These are phyloP conservation scores for Lymantria dispar DNA, from an alignment of 2,888 invertebrate genomes.

Conservation along the genomic window DNA sequence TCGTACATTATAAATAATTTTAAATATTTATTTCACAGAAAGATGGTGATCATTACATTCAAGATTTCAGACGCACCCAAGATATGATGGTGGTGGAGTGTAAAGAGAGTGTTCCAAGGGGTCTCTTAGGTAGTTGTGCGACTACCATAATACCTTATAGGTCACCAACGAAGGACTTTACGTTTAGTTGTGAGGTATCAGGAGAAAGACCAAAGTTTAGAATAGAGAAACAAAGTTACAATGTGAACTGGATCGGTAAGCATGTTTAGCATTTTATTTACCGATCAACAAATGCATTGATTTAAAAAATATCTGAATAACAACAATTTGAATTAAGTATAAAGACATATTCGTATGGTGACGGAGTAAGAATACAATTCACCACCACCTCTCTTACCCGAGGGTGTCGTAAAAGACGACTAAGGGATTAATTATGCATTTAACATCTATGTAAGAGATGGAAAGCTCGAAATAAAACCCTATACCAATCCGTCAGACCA, in stretches of 20 bases:
- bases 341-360: no score
- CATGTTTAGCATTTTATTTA: not conserved
- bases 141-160: conserved; percentile 45
- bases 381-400: no score
- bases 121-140: conserved; percentile 46
- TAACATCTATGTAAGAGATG: no score
- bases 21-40: conserved; percentile 2
- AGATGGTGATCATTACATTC: conserved; percentile 34
- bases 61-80: conserved; percentile 36
- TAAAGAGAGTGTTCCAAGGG: conserved; percentile 22
- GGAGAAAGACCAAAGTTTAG: conserved; percentile 64
- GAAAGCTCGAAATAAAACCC: no score
- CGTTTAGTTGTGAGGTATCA: conserved; percentile 60
- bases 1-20: no score
- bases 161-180: conserved; percentile 40
- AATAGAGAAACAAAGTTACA: conserved; percentile 41
- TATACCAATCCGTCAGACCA: no score
- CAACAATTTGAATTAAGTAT: no score
- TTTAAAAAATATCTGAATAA: no score
- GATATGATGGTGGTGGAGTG: conserved; percentile 48
- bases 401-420: no score
- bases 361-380: no score
- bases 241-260: conserved; percentile 54
- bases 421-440: no score
- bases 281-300: no score